Evolutionary conservation across 35 echinoderm and acorn worm species (phyloP).

Genomic region (Apostichopus californicus): DNA sequence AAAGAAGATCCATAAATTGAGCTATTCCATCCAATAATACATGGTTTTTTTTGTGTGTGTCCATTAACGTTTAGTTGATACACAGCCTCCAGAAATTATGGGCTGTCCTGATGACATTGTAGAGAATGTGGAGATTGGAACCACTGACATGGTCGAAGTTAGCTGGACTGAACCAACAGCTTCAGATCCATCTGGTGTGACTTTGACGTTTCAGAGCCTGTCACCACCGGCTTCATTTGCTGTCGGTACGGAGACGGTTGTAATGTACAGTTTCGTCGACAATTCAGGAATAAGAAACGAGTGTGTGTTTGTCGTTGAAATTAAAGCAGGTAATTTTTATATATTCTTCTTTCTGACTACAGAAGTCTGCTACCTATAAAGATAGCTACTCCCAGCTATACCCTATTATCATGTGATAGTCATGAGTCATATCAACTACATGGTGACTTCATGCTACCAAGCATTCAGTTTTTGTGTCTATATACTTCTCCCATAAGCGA

Average conservation of each 20-base stretch:
- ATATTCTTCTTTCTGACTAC: not conserved
- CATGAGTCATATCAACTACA: no score
- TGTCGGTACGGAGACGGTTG: slow-evolving; percentile 25
- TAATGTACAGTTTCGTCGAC: slow-evolving; percentile 9
- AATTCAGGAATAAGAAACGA: not conserved
- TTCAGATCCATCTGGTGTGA: slow-evolving; percentile 51
- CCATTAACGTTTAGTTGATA: not conserved
- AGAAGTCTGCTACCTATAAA: no score
- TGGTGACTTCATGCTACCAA: no score
- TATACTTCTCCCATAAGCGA: no score
- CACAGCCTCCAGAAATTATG: slow-evolving; percentile 9
- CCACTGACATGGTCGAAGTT: not conserved
- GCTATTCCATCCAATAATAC: not conserved
- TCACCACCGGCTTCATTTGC: not conserved
- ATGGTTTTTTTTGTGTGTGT: not conserved
- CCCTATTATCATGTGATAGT: no score
- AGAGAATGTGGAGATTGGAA: not conserved
- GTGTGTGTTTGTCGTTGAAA: slow-evolving; percentile 22
- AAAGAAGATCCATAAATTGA: no score
- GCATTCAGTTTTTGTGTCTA: no score
- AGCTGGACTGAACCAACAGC: slow-evolving; percentile 69
- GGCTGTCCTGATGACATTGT: not conserved
- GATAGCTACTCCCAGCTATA: no score
- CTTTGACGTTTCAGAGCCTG: not conserved
- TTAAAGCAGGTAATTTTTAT: not conserved